A percentile compares a stretch with the other conserved stretches of the same genome.
Evolutionary conservation across 1,140 invertebrate species (phyloP).

Genomic region (Harlomillsia oculata): DNA sequence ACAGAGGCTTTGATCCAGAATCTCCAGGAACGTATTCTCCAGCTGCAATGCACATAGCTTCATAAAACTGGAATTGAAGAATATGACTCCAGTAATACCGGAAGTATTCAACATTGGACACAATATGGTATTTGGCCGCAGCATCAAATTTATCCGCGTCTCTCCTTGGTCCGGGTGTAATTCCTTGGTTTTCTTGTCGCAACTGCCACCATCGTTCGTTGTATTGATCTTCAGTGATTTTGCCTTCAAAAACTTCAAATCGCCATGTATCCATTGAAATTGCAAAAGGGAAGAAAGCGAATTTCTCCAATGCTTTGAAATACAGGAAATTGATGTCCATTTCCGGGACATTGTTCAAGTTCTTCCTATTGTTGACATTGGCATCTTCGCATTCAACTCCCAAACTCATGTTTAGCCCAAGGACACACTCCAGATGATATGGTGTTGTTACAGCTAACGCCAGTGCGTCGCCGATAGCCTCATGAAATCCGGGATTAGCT

Average conservation of each 20-base stretch:
- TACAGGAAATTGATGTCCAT: conserved; percentile 25
- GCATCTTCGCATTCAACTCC: neutral
- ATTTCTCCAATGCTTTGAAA: conserved; percentile 22
- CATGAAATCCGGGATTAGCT: conserved; percentile 62
- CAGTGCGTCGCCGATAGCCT: conserved; percentile 74
- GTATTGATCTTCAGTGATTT: conserved; percentile 37
- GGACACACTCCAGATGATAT: conserved; percentile 7
- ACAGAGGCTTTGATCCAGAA: conserved; percentile 37
- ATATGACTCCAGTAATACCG: conserved; percentile 46
- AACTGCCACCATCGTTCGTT: conserved; percentile 44
- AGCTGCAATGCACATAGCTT: conserved; percentile 40
- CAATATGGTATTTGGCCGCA: neutral
- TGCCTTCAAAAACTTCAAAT: conserved; percentile 42
- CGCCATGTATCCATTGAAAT: conserved; percentile 45
- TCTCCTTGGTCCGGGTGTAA: neutral
- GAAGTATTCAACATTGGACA: conserved; percentile 1
- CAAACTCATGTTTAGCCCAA: neutral
- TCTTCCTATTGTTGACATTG: neutral
- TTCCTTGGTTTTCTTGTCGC: conserved; percentile 38
- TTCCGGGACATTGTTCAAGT: neutral
- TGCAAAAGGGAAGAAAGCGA: conserved; percentile 20
- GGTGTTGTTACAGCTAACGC: conserved; percentile 37
- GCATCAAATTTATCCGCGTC: conserved; percentile 1
- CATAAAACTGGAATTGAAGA: conserved; percentile 42
- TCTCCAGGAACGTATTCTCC: conserved; percentile 40